Base-by-base conservation (phyloP, 2,113 vertebrate species). In the Agapornis roseicollis region DNA sequence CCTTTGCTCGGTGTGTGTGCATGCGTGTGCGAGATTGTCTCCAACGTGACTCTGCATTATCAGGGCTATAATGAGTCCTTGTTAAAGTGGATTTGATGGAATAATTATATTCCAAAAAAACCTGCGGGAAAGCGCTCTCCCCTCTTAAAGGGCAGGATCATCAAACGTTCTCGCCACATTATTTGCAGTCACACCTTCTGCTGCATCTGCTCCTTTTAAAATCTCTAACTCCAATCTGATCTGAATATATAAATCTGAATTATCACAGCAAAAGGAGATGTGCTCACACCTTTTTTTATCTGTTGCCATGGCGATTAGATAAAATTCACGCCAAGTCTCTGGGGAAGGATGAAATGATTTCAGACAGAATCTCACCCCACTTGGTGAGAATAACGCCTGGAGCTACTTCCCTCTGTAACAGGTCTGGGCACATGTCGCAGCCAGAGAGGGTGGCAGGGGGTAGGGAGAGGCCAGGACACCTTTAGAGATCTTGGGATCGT, bases 181-280 rank as follows among this genome's bases (percentile, higher is more conserved):
- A 98, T 98, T 98, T 98, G 97, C 97, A 96, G 97, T 97, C 97
- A 88, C 96, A 97, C 98, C 96, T 97, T 97, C 97, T 98, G 97
- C 96, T 96, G 97, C 96, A 98, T 98, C 98, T 98, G 97, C 93
- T 98, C 97, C 98, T 96, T 98, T 98, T 97, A 98, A 98, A 98
- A 98, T 96, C 97, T 97, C 97, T 93, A 96, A 98, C 98, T 98
- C 98, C 98, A 97, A 98, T 98, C 98, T 98, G 98, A 98, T 98
- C 98, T 98, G 98, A 98, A 98, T 98, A 98, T 98, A 98, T 98
- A 98, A 98, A 98, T 98, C 98, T 98, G 98, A 98, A 98, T 98
- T 98, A 98, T 98, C 98, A 98, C 98, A 98, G 98, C 97, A 98
- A 98, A 97, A 98, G 97, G 98, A 98, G 97, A 98, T 97, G 97